Evolutionary conservation across 2,888 invertebrate species (phyloP).

Genomic region (Andrena haemorrhoa): DNA sequence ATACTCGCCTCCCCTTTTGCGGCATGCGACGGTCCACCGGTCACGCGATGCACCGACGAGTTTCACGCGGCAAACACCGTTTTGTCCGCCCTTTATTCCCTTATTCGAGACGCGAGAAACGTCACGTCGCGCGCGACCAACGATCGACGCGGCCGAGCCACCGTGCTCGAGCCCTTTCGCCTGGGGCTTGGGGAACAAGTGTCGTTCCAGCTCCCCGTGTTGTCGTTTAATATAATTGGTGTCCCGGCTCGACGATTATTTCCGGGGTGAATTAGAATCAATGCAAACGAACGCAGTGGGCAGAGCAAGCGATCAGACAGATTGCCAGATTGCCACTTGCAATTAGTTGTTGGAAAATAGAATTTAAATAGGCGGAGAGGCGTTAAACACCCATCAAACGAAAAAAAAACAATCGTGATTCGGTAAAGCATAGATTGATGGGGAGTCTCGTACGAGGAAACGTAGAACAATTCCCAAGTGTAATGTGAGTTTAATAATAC

Average conservation of each 20-base stretch:
- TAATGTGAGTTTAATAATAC: no score
- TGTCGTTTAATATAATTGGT: conserved; percentile 6
- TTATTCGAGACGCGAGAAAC: conserved; percentile 57
- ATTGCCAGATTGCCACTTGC: no score
- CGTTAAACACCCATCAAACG: no score
- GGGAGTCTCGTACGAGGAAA: no score
- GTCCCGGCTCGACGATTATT: background rate
- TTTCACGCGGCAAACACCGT: conserved; percentile 51
- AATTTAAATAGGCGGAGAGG: no score
- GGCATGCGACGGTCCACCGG: conserved; percentile 64
- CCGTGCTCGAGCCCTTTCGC: background rate
- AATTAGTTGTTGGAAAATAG: no score
- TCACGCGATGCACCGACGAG: conserved; percentile 61
- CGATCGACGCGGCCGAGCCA: background rate
- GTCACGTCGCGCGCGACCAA: background rate
- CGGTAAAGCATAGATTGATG: no score
- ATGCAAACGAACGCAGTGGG: no score
- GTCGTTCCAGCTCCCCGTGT: background rate
- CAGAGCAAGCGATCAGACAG: background rate
- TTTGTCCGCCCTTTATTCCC: conserved; percentile 56
- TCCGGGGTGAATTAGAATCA: background rate
- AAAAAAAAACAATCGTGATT: no score
- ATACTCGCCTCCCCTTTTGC: conserved; percentile 62
- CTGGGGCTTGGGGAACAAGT: background rate
- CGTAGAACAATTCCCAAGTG: no score